A percentile compares a stretch with the other conserved stretches of the same genome.
Evolutionary conservation across 2,797 vertebrate species (phyloP).

Genomic region (Dicrostonyx torquatus): DNA sequence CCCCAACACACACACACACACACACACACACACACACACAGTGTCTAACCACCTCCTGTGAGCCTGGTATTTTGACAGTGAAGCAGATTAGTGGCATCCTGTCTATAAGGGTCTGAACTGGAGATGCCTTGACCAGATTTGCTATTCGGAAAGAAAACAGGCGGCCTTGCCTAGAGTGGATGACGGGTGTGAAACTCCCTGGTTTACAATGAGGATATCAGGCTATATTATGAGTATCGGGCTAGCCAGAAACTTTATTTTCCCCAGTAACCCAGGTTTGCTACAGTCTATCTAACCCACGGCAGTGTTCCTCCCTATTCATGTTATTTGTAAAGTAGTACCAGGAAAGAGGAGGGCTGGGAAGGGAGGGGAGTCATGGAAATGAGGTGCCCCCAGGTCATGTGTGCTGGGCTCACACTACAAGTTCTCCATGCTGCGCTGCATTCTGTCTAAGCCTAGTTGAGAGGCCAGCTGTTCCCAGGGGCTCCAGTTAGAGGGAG

Average conservation of each 20-base stretch:
- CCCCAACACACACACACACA: too few relatives aligned
- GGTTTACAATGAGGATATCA: not conserved
- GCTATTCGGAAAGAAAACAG: not conserved
- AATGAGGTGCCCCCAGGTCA: conserved; percentile 49
- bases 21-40: too few relatives aligned
- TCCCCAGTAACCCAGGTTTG: not conserved
- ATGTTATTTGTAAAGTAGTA: not conserved
- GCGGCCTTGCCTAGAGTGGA: not conserved
- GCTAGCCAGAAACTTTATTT: not conserved
- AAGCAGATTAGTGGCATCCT: not conserved
- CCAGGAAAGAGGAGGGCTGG: not conserved
- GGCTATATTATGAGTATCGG: not conserved
- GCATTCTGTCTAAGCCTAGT: conserved; percentile 75
- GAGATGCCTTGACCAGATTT: not conserved
- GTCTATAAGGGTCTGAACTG: not conserved
- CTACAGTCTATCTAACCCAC: not conserved
- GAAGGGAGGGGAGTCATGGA: not conserved
- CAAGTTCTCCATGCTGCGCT: conserved; percentile 51
- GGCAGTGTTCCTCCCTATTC: conserved; percentile 11
- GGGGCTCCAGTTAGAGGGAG: conserved; percentile 73
- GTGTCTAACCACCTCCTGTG: not conserved
- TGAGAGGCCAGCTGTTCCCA: conserved; percentile 75
- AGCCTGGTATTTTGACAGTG: not conserved
- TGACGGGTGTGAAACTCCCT: not conserved
- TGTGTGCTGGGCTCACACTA: conserved; percentile 51